A percentile compares a stretch with the other conserved stretches of the same genome.
phyloP scores from a whole-genome alignment of 1,140 invertebrate genomes.

The Caenorhabditis remanei region DNA sequence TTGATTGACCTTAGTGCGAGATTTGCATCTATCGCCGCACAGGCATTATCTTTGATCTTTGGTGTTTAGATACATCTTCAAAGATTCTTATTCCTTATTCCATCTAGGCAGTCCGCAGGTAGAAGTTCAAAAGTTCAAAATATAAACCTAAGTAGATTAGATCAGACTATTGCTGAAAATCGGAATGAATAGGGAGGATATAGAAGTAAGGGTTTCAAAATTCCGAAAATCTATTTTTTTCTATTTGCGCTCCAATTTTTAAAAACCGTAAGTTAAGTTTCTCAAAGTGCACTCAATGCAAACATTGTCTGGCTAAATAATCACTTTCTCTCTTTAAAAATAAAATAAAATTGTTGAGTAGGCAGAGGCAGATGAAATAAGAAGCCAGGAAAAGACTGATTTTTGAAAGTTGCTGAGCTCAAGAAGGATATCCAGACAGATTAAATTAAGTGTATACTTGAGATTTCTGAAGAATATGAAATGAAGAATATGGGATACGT shows the following conservation, averaged over 20 bases:
- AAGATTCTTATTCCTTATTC: neutral
- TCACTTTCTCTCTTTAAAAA: too few relatives aligned
- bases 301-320: neutral
- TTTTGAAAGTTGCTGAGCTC: neutral
- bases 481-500: neutral
- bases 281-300: neutral
- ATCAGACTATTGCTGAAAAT: too few relatives aligned
- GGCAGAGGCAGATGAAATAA: too few relatives aligned
- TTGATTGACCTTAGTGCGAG: conserved; percentile 18
- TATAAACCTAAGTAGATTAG: too few relatives aligned
- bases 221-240: too few relatives aligned
- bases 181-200: too few relatives aligned
- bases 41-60: neutral
- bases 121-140: neutral
- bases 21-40: conserved; percentile 24
- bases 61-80: neutral
- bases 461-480: neutral
- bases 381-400: neutral
- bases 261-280: neutral
- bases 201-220: too few relatives aligned
- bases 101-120: neutral
- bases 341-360: too few relatives aligned
- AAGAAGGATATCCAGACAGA: neutral
- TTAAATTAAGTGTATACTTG: neutral
- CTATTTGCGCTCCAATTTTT: neutral